These are phyloP conservation scores for Pionites leucogaster DNA, from an alignment of 2,113 vertebrate genomes.

Conservation along the genomic window DNA sequence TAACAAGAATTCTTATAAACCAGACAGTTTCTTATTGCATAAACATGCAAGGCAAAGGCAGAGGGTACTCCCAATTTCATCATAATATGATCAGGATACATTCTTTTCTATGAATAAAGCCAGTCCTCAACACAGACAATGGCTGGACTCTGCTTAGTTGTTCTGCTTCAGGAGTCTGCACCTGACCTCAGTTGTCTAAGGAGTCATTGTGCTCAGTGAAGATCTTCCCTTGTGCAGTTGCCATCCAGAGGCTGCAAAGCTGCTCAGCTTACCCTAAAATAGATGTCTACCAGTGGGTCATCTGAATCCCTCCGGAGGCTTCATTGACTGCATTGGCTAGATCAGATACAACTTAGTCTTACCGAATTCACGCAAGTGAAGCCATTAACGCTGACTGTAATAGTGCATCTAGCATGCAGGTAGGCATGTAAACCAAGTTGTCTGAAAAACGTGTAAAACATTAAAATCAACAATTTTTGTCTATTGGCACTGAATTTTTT, in stretches of 20 bases:
- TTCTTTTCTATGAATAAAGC: neutral
- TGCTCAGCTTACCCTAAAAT: neutral
- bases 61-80: neutral
- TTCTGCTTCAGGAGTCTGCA: neutral
- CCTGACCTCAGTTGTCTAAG: neutral
- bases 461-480: neutral
- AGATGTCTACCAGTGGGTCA: rapidly evolving
- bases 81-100: neutral
- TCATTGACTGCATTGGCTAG: neutral
- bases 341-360: neutral
- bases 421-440: neutral
- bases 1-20: neutral
- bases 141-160: neutral
- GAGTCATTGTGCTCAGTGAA: neutral
- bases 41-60: neutral
- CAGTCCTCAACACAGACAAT: neutral
- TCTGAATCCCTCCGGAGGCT: neutral
- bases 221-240: neutral
- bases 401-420: neutral
- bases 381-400: neutral
- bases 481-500: neutral
- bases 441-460: neutral
- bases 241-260: neutral
- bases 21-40: neutral
- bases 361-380: neutral